Evolutionary conservation across 2,113 vertebrate species (phyloP).

Genomic region (Eulemur macaco): DNA sequence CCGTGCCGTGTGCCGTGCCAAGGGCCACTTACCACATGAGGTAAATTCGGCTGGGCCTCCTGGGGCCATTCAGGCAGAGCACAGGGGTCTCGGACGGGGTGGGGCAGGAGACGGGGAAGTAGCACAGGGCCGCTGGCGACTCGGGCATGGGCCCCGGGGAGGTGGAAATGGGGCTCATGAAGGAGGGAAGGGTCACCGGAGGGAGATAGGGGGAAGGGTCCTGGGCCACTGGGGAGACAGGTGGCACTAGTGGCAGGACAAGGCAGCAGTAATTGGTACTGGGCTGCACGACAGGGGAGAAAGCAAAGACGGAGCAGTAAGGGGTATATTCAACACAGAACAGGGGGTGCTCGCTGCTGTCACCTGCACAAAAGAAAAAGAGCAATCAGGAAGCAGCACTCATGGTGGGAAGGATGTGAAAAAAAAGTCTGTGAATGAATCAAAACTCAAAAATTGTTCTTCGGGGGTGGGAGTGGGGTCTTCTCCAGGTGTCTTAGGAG

Average conservation of each 20-base stretch:
- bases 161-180: fast-evolving
- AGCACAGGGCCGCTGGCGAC: conserved; percentile 57
- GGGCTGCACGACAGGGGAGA: conserved; percentile 58
- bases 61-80: conserved; percentile 42
- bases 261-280: conserved; percentile 66
- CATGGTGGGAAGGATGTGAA: neutral
- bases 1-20: neutral
- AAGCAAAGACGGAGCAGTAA: conserved; percentile 77
- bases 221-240: neutral
- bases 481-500: neutral
- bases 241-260: conserved; percentile 58
- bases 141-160: neutral
- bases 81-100: conserved; percentile 47
- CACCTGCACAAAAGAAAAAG: conserved; percentile 77
- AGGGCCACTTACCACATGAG: conserved; percentile 60
- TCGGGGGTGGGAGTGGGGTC: neutral
- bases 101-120: conserved; percentile 69
- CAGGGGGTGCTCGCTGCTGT: conserved; percentile 70
- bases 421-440: conserved; percentile 9
- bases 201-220: neutral
- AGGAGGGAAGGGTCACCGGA: neutral
- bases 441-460: neutral
- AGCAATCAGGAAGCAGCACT: conserved; percentile 69
- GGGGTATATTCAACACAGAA: conserved; percentile 79
- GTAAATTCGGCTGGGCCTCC: conserved; percentile 71